A percentile compares a stretch with the other conserved stretches of the same genome.
These are phyloP conservation scores for Drosophila glabriapex DNA, from an alignment of 2,888 invertebrate genomes.

Conservation along the genomic window DNA sequence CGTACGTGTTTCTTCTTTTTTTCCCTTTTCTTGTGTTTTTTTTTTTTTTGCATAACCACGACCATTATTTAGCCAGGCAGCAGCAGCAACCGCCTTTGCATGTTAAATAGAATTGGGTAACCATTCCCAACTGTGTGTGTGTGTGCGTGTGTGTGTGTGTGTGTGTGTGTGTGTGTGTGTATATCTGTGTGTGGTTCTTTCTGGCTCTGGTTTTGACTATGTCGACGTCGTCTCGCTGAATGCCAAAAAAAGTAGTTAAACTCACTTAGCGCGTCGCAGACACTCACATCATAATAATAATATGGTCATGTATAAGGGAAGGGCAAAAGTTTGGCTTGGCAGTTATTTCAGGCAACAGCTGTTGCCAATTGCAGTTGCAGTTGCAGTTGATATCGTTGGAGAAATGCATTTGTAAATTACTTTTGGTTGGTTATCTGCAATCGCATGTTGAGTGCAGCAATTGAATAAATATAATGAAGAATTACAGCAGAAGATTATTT, in stretches of 20 bases:
- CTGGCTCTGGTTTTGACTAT: conserved; percentile 2
- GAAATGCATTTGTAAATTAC: conserved; percentile 42
- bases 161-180: not conserved
- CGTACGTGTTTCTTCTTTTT: not conserved
- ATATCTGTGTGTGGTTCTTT: not conserved
- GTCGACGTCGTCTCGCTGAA: conserved; percentile 25
- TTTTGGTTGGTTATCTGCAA: conserved; percentile 22
- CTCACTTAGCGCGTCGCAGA: conserved; percentile 35
- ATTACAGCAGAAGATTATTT: not conserved
- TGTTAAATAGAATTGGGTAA: conserved; percentile 59
- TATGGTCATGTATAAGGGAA: conserved; percentile 12
- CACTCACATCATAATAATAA: conserved; percentile 42
- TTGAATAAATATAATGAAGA: not conserved
- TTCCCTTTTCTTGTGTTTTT: conserved; percentile 11
- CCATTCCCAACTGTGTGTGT: conserved; percentile 18
- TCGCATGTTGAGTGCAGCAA: conserved; percentile 9
- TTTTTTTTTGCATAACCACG: conserved; percentile 20
- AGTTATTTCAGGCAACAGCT: conserved; percentile 48
- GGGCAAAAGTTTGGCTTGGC: conserved; percentile 20
- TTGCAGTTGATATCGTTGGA: conserved; percentile 24
- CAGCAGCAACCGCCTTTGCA: conserved; percentile 54
- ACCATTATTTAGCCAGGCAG: conserved; percentile 31
- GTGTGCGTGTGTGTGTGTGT: not conserved
- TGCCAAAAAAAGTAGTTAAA: conserved; percentile 33
- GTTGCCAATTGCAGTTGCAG: conserved; percentile 46